A percentile compares a stretch with the other conserved stretches of the same genome.
Evolutionary conservation across 2,888 invertebrate species (phyloP).

Genomic region (Hypolimnas misippus): DNA sequence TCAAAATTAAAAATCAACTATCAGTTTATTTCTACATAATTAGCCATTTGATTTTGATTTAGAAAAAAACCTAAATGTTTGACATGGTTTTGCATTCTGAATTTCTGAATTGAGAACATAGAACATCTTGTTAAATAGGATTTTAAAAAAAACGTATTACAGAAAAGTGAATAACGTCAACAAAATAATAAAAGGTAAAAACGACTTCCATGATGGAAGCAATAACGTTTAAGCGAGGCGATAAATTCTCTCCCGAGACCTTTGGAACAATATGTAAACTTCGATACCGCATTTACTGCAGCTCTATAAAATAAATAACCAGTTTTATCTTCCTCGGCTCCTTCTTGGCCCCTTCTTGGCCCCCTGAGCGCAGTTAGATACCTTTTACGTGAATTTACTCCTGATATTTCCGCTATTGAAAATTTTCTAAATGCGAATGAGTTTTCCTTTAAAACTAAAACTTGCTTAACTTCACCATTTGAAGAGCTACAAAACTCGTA

Average conservation of each 20-base stretch:
- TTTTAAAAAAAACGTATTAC: too few species aligned
- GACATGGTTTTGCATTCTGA: too few species aligned
- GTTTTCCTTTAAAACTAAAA: neutral
- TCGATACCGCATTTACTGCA: slow-evolving; percentile 54
- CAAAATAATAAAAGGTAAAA: slow-evolving; percentile 30
- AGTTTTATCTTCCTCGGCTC: slow-evolving; percentile 49
- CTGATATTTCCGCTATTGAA: slow-evolving; percentile 45
- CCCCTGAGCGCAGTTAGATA: slow-evolving; percentile 46
- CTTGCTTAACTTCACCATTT: slow-evolving; percentile 9
- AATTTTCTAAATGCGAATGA: slow-evolving; percentile 34
- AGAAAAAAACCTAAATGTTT: too few species aligned
- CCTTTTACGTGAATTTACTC: slow-evolving; percentile 49
- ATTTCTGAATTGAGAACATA: too few species aligned
- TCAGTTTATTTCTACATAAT: too few species aligned
- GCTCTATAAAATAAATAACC: slow-evolving; percentile 63
- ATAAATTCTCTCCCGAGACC: slow-evolving; percentile 33
- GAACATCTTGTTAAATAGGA: too few species aligned
- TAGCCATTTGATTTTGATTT: too few species aligned
- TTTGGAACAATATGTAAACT: slow-evolving; percentile 51
- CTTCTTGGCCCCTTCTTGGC: slow-evolving; percentile 37
- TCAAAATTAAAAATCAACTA: too few species aligned
- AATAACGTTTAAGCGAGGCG: slow-evolving; percentile 36
- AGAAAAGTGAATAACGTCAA: neutral
- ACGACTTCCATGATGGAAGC: slow-evolving; percentile 43
- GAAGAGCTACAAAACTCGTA: neutral